phyloP scores from a whole-genome alignment of 2,888 invertebrate species.

The Caenorhabditis sulstoni region DNA sequence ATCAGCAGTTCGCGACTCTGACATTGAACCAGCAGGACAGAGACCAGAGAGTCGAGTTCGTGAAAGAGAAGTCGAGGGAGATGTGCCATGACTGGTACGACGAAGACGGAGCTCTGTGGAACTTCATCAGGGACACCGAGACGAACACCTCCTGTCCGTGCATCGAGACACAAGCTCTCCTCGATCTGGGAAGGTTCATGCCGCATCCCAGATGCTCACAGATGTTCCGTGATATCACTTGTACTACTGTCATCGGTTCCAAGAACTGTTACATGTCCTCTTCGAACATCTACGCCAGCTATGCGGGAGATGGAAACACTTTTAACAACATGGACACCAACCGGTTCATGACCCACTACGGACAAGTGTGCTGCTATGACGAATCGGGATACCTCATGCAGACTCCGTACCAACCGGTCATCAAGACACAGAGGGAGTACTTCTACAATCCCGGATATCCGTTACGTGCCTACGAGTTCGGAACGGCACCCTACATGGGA shows the following conservation, averaged over 20 bases:
- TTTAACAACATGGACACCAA: constrained; percentile 63
- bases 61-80: constrained; percentile 75
- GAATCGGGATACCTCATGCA: constrained; percentile 92
- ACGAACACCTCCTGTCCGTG: constrained; percentile 86
- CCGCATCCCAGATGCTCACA: constrained; percentile 83
- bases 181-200: constrained; percentile 93
- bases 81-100: constrained; percentile 80
- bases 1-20: constrained; percentile 68
- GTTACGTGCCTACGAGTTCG: constrained; percentile 86
- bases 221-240: constrained; percentile 82
- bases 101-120: constrained; percentile 79
- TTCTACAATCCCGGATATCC: constrained; percentile 80
- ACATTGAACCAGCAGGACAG: constrained; percentile 69
- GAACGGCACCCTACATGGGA: constrained; percentile 93
- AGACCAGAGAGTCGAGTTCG: constrained; percentile 68
- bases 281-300: constrained; percentile 78
- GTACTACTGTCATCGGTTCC: constrained; percentile 91
- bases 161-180: constrained; percentile 90
- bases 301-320: constrained; percentile 71
- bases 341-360: constrained; percentile 82
- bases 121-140: constrained; percentile 79
- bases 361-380: constrained; percentile 98
- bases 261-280: constrained; percentile 86
- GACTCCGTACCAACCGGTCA: constrained; percentile 91
- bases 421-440: constrained; percentile 74